phyloP scores from a whole-genome alignment of 2,113 vertebrate species.

The Neotragus pygmaeus region DNA sequence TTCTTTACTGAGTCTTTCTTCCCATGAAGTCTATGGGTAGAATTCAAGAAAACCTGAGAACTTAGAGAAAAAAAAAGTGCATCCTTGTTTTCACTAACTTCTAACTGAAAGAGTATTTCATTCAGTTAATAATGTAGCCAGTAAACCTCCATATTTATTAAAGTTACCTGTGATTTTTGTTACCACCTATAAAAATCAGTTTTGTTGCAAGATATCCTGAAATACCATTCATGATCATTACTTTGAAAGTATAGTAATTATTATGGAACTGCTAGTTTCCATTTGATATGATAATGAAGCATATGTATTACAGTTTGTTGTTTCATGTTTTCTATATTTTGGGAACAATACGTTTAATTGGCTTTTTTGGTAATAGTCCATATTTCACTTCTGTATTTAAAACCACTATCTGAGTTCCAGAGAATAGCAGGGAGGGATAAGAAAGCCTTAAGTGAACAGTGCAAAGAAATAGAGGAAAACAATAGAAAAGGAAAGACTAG shows the following conservation, averaged over 20 bases:
- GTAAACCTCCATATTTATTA: neutral
- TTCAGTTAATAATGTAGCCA: neutral
- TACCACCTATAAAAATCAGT: neutral
- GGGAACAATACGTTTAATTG: neutral
- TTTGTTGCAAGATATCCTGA: neutral
- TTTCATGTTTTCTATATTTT: neutral
- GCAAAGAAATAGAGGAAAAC: neutral
- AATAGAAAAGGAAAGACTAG: neutral
- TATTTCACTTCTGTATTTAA: neutral
- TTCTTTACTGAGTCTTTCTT: neutral
- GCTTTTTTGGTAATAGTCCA: neutral
- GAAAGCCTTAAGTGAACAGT: neutral
- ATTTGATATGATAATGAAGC: neutral
- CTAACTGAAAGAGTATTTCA: neutral
- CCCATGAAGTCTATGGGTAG: neutral
- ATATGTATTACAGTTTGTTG: neutral
- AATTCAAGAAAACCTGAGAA: neutral
- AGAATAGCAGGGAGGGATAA: neutral
- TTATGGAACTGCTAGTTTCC: neutral
- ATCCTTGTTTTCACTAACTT: neutral
- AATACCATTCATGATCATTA: neutral
- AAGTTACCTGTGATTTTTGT: slow-evolving; percentile 4
- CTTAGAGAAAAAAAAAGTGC: neutral
- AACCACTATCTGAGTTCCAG: neutral
- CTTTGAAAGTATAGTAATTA: neutral